Evolutionary conservation across 2,113 vertebrate species (phyloP), one percentile per base, ranked within the genome.

Genomic region (Cygnus atratus): DNA sequence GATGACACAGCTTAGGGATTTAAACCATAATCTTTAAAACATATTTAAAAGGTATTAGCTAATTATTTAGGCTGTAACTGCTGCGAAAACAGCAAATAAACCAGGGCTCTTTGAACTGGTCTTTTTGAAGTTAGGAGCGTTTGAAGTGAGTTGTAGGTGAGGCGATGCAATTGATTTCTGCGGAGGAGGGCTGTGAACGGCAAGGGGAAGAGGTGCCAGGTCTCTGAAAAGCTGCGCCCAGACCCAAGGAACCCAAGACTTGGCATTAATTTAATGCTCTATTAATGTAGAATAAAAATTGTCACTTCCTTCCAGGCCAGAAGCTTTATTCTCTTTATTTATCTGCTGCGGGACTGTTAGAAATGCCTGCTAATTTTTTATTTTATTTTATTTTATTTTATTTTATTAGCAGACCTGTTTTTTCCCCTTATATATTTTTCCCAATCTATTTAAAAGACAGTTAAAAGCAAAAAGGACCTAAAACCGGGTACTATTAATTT

Each of bases 31-130:
- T 96, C 95, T 93, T 88, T 85, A 94, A 88, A 90, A 85, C 46
- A 84, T 94, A 95, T 96, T 96, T 93, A 94, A 94, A 96, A 87
- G 67, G 85, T 71, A 92, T 93, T 97, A 94, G 75, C 88, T 96
- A 97, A 97, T 96, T 95, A 84, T 96, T 92, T 48, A 57, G 63
- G 92, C 75, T 90, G 66, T 16, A 89, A 84, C 71, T 76, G 55
- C 73, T 67, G 87, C 67, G 76, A 96, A 93, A 95, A 0, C 73
- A 55, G 93, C 92, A 87, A 96, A 93, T 76, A 89, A 92, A 85
- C 35, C 24, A 0, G 59, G 94, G 76, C 77, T 86, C 85, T 94
- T 96, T 96, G 93, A 96, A 88, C 78, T 4, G 67, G 16, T 2
- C 31, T 19, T 62, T 97, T 92, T 94, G 95, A 87, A 88, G 87